phyloP scores from a whole-genome alignment of 2,888 invertebrate species.

The Heliconius aoede region DNA sequence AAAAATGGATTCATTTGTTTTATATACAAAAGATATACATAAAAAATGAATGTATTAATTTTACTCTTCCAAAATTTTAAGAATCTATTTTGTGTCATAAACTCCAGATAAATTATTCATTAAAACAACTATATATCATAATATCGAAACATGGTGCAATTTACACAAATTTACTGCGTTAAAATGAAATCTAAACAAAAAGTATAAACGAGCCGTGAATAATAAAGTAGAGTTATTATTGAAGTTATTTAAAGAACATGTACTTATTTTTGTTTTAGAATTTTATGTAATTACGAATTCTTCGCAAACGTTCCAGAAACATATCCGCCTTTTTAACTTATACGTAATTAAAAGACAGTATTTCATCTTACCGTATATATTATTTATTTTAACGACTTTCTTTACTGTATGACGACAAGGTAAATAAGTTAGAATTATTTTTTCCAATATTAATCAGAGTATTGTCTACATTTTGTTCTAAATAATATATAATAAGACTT shows the following conservation, averaged over 20 bases:
- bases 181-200: conserved; percentile 16
- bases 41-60: neutral
- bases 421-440: too few relatives aligned
- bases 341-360: neutral
- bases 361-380: too few relatives aligned
- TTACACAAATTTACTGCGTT: conserved; percentile 16
- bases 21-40: too few relatives aligned
- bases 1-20: too few relatives aligned
- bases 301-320: neutral
- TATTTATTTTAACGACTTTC: too few relatives aligned
- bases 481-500: too few relatives aligned
- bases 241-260: neutral
- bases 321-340: too few relatives aligned
- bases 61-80: neutral
- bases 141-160: conserved; percentile 11
- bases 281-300: neutral
- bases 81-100: conserved; percentile 2
- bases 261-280: neutral
- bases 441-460: too few relatives aligned
- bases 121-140: conserved; percentile 8
- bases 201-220: neutral
- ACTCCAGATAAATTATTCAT: conserved; percentile 1
- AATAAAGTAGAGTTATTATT: neutral
- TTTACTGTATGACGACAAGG: too few relatives aligned
- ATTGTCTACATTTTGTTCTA: too few relatives aligned